Base-by-base conservation (phyloP, 2,113 vertebrate species). In the Mormyrus iriodes region DNA sequence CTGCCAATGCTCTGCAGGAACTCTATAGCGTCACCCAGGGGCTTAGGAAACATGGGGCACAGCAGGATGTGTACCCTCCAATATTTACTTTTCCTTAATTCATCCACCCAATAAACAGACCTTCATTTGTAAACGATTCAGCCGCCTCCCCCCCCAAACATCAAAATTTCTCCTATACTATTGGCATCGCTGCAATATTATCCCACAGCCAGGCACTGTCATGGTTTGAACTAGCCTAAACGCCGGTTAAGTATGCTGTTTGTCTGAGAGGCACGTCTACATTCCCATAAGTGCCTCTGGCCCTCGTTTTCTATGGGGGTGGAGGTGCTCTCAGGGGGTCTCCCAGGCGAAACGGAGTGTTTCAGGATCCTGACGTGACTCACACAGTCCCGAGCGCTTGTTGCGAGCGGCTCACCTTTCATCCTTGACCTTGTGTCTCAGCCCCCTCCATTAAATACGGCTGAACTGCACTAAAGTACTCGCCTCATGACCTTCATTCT, bases 391-490 rank as follows among this genome's bases (percentile, higher is more conserved):
- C 7, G 0, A 35, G 49, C 85, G 51, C 85, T 24, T 13, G 15
- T 51, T 39, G 27, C 1, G 15, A 5, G 53, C 35, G 1, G 13
- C 35, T 65, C 52, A 65, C 86, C 86, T 65, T 87, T 87, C 35
- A 61, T 87, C 86, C 55, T 87, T 87, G 52, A 65, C 86, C 86
- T 87, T 87, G 86, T 5, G 53, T 87, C 86, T 35, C 42, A 24
- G 53, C 31, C 86, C 58, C 86, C 19, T 65, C 86, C 35, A 44
- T 61, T 61, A 87, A 87, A 87, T 44, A 61, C 17, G 39, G 55
- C 53, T 13, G 35, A 87, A 87, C 19, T n/a, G 55, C 21, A 12
- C 86, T 65, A 10, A 53, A 87, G 39, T 7, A 46, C 13, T 48
- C 39, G 1, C 55, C 86, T 21, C 2, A 53, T 46, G 53, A 87